Conservation (phyloP, 2,113 vertebrate species). For the Gyps fulvus region DNA sequence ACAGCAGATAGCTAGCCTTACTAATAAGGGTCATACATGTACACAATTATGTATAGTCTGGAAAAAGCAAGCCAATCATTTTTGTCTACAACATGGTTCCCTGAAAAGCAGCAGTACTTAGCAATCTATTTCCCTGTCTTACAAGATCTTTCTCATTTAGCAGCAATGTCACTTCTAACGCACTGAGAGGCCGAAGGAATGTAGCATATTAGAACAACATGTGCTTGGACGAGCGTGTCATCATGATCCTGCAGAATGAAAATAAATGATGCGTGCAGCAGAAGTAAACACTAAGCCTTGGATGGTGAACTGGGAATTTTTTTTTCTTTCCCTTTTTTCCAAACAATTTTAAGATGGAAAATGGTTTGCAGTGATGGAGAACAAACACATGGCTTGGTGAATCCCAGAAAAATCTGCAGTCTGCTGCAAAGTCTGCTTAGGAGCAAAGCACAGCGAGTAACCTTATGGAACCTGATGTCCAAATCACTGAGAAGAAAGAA, state of each 20-base stretch:
- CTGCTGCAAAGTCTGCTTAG: background rate
- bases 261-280: constrained; percentile 64
- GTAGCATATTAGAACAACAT: constrained; percentile 59
- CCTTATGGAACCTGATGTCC: background rate
- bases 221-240: constrained; percentile 58
- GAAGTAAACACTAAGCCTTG: constrained; percentile 60
- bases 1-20: background rate
- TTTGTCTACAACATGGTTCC: background rate
- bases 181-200: constrained; percentile 53
- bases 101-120: background rate
- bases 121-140: constrained; percentile 37
- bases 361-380: background rate
- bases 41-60: background rate
- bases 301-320: constrained; percentile 37
- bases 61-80: background rate
- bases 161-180: constrained; percentile 50
- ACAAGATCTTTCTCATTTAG: constrained; percentile 48
- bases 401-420: background rate
- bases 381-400: background rate
- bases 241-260: constrained; percentile 65
- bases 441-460: background rate
- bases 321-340: background rate
- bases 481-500: background rate
- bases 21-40: background rate
- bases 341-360: constrained; percentile 23